Percentiles rank a stretch among this genome's conserved stretches.
Evolutionary conservation across 2,113 vertebrate genomes (phyloP).

Genomic region (Pipra filicauda): DNA sequence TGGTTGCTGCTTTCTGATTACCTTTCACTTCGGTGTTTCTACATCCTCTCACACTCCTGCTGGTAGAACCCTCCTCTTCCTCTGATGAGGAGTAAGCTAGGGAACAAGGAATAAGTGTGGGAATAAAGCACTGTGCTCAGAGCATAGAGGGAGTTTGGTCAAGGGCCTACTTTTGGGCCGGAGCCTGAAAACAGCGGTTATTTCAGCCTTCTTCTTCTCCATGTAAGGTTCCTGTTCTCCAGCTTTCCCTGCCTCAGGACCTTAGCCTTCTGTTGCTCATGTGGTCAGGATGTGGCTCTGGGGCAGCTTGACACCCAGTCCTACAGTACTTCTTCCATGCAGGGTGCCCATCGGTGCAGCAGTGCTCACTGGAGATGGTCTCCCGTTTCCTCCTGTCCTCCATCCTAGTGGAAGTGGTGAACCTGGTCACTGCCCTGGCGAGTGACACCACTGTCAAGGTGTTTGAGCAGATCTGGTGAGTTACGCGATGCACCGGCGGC

Average conservation of each 20-base stretch:
- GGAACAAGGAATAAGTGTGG: background rate
- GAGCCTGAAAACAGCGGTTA: background rate
- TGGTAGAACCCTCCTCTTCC: background rate
- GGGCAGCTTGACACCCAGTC: background rate
- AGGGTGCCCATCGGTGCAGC: slow-evolving; percentile 93
- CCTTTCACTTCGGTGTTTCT: background rate
- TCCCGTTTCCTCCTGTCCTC: slow-evolving; percentile 92
- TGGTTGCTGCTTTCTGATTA: background rate
- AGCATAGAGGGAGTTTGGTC: background rate
- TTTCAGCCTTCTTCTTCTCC: background rate
- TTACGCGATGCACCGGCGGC: rapidly evolving
- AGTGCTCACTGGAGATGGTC: slow-evolving; percentile 84
- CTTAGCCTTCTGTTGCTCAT: background rate
- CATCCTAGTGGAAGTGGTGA: slow-evolving; percentile 86
- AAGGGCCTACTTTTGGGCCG: background rate
- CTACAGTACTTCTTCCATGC: background rate
- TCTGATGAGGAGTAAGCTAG: background rate
- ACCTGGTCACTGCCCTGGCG: slow-evolving; percentile 86
- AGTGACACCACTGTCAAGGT: slow-evolving; percentile 89
- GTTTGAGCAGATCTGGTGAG: slow-evolving; percentile 88
- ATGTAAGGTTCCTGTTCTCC: background rate
- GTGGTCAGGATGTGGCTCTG: background rate
- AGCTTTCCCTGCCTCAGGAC: background rate
- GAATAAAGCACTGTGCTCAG: background rate
- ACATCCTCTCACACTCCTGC: background rate